Conservation (phyloP, 2,888 invertebrate species). For the Monoplex corrugatus region DNA sequence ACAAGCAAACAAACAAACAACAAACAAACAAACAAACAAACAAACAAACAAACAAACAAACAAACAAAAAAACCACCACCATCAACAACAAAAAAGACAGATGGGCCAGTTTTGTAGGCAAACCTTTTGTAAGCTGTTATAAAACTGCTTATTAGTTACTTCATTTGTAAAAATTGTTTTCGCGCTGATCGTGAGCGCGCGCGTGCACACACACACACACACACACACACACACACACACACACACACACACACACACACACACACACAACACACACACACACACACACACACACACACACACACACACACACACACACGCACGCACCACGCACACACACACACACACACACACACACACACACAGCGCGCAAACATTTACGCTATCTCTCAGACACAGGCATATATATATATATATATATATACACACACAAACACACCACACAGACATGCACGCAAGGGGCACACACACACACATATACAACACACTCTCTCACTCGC, state of each 20-base stretch:
- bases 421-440: not conserved
- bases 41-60: too few relatives aligned
- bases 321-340: slow-evolving; percentile 26
- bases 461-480: not conserved
- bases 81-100: too few relatives aligned
- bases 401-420: not conserved
- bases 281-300: slow-evolving; percentile 8
- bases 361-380: not conserved
- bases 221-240: not conserved
- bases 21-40: too few relatives aligned
- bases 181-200: not conserved
- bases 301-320: slow-evolving; percentile 19
- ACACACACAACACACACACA: slow-evolving; percentile 20
- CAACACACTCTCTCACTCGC: too few relatives aligned
- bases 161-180: too few relatives aligned
- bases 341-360: slow-evolving; percentile 20
- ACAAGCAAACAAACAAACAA: too few relatives aligned
- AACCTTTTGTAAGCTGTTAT: too few relatives aligned
- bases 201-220: slow-evolving; percentile 3
- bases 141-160: too few relatives aligned
- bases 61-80: too few relatives aligned
- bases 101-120: too few relatives aligned
- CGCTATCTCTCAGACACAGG: not conserved
- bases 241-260: not conserved
- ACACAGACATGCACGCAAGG: not conserved